phyloP scores from a whole-genome alignment of 2,797 vertebrate genomes.

The Dermochelys coriacea region DNA sequence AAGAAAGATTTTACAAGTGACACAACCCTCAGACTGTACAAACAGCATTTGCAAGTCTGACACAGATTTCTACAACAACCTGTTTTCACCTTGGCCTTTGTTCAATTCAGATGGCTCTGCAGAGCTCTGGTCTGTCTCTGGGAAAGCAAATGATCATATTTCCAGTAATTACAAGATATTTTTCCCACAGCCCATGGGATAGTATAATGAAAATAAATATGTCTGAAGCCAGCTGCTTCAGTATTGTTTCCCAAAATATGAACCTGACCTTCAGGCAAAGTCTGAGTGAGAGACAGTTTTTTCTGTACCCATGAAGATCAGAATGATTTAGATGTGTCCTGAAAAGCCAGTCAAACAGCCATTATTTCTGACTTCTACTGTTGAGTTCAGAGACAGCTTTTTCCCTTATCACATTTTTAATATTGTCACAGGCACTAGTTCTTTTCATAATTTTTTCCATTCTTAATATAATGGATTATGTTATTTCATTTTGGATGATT shows the following conservation, averaged over 20 bases:
- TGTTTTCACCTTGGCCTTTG: neutral
- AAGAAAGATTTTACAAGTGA: neutral
- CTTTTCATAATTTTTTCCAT: neutral
- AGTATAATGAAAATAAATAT: fast-evolving
- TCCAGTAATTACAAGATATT: neutral
- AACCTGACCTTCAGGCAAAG: neutral
- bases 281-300: neutral
- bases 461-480: neutral
- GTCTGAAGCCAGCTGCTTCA: neutral
- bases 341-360: neutral
- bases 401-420: neutral
- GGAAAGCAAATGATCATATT: neutral
- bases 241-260: fast-evolving
- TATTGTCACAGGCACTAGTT: neutral
- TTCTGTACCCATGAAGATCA: neutral
- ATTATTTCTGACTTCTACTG: neutral
- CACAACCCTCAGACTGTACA: neutral
- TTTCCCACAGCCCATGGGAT: neutral
- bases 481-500: neutral
- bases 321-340: neutral
- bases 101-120: neutral
- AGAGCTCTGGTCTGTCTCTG: neutral
- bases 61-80: conserved; percentile 43
- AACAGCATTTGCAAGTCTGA: neutral
- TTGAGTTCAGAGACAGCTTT: neutral